phyloP scores from a whole-genome alignment of 2,797 vertebrate species.

The Yasuhikotakia modesta region DNA sequence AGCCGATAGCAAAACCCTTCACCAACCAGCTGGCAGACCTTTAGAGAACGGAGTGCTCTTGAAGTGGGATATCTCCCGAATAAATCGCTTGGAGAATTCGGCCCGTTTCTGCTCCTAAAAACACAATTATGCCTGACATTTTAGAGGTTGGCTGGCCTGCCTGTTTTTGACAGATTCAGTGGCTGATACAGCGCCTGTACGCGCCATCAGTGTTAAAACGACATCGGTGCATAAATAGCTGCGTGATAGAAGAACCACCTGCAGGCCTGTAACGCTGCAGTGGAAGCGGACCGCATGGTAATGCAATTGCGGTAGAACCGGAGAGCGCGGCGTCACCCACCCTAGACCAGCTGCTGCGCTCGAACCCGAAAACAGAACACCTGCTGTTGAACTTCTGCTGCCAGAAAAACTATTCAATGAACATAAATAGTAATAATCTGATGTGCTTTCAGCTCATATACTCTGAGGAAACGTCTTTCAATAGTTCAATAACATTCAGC shows the following conservation, averaged over 20 bases:
- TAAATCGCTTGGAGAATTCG: constrained; percentile 32
- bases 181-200: constrained; percentile 41
- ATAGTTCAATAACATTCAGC: constrained; percentile 14
- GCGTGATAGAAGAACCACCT: constrained; percentile 56
- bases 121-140: constrained; percentile 46
- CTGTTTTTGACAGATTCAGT: constrained; percentile 49
- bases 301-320: constrained; percentile 61
- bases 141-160: constrained; percentile 28
- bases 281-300: constrained; percentile 53
- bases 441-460: constrained; percentile 60
- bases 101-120: constrained; percentile 4
- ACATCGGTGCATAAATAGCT: constrained; percentile 39
- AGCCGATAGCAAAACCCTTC: constrained; percentile 46
- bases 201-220: constrained; percentile 50
- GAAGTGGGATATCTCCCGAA: constrained; percentile 35
- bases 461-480: constrained; percentile 26
- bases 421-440: constrained; percentile 68
- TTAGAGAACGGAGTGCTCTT: constrained; percentile 51
- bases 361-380: constrained; percentile 73
- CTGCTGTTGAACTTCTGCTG: constrained; percentile 67
- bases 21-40: constrained; percentile 40
- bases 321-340: constrained; percentile 56
- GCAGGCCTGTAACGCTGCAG: constrained; percentile 46
- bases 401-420: constrained; percentile 62
- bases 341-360: constrained; percentile 66